These are phyloP conservation scores for Apis mellifera DNA, from an alignment of 1,140 invertebrate genomes.

Conservation along the genomic window Amel_HAv3.1 CM009932.2:14960501-14961000, in stretches of 20 bases:
- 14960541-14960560: not conserved
- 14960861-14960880: not conserved
- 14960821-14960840: not conserved
- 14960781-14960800: not conserved
- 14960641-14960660: not conserved
- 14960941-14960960: not conserved
- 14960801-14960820: not conserved
- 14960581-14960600: not conserved
- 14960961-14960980: not conserved
- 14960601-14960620: not conserved
- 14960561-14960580: not conserved
- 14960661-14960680: not conserved
- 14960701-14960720: constrained; percentile 4
- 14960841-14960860: not conserved
- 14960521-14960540: not conserved
- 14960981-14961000: not conserved
- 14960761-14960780: not conserved
- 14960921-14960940: not conserved
- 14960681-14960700: constrained; percentile 16
- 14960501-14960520: constrained; percentile 15
- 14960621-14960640: not conserved
- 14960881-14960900: not conserved
- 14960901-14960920: not conserved
- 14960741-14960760: not conserved
- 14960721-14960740: no score